Base-by-base conservation (phyloP, 2,113 vertebrate species). In the Chloropsis cyanopogon region DNA sequence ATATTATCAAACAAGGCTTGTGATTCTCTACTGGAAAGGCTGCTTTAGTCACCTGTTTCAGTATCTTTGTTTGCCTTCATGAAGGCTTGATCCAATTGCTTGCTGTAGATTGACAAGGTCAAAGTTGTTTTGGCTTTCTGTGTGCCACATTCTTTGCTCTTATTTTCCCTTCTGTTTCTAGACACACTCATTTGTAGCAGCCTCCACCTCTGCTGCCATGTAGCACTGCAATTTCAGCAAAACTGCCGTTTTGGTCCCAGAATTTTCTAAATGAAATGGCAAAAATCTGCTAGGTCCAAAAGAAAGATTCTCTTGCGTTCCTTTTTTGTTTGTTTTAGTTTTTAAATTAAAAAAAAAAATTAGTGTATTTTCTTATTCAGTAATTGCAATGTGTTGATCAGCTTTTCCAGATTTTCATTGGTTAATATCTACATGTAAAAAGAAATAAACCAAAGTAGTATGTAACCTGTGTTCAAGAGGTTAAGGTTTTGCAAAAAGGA, bases 361-460 rank as follows among this genome's bases (percentile, higher is more conserved):
- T 29, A 9, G 4, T 5, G 1, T 7, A 4, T 0, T 31, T 71
- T 50, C 41, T 42, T 68, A 57, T 3, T 42, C 25, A 26, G 3
- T 42, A 64, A 60, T 68, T 88, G 4, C 21, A 82, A 52, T 8
- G 2, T 3, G 1, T 64, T 75, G 15, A 28, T 63, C 3, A 7
- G 2, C 4, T 90, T 93, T 47, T 65, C 23, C 28, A 82, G 21
- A 54, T 81, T 82, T 96, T 90, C 12, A 25, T 7, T 68, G 6
- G 1, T 71, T 79, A 54, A 9, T 41, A 19, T 39, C 19, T 63
- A 8, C 13, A 9, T 52, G 21, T 25, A 24, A 47, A 84, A 46
- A 24, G 68, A 72, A 46, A 9, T 29, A 42, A 42, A 4, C 29
- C 31, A 57, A 83, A 54, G 11, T 17, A 57, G 1, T 19, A 2